Conservation (phyloP, 1,140 invertebrate genomes). For the Drosophila ficusphila region DNA sequence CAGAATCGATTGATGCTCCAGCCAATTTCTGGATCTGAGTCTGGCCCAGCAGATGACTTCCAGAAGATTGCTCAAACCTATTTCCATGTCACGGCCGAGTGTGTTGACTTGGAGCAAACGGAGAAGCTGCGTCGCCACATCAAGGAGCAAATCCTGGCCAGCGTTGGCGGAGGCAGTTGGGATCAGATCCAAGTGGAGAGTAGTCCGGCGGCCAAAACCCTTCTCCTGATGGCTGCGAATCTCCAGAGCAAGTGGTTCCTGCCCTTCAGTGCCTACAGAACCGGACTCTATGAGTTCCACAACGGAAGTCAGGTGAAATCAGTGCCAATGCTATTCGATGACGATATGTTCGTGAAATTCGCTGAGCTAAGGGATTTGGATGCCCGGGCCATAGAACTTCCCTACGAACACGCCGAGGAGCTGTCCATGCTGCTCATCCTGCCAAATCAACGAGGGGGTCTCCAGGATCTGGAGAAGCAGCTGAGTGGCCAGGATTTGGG, state of each 20-base stretch:
- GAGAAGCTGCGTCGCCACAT: conserved; percentile 60
- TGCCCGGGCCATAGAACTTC: conserved; percentile 84
- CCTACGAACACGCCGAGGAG: conserved; percentile 85
- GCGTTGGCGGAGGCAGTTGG: conserved; percentile 56
- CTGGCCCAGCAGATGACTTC: conserved; percentile 61
- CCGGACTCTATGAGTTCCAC: conserved; percentile 76
- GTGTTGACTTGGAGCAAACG: conserved; percentile 55
- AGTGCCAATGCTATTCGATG: conserved; percentile 79
- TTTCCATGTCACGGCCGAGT: conserved; percentile 66
- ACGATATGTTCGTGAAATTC: conserved; percentile 80
- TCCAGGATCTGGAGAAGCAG: conserved; percentile 85
- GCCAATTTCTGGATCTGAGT: neutral
- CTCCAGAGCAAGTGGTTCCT: conserved; percentile 80
- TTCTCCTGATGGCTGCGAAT: conserved; percentile 58
- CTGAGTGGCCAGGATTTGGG: conserved; percentile 84
- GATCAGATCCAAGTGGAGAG: conserved; percentile 20
- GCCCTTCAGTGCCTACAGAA: conserved; percentile 74
- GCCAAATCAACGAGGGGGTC: conserved; percentile 85
- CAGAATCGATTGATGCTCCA: conserved; percentile 59
- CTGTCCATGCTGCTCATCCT: conserved; percentile 86
- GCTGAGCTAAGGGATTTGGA: conserved; percentile 82
- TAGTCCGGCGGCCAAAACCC: conserved; percentile 9
- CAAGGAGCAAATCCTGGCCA: conserved; percentile 41
- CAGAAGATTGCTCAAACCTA: conserved; percentile 79
- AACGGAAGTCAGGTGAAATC: conserved; percentile 24